phyloP scores from a whole-genome alignment of 2,113 vertebrate species.

The Neodontobutis hainanensis region DNA sequence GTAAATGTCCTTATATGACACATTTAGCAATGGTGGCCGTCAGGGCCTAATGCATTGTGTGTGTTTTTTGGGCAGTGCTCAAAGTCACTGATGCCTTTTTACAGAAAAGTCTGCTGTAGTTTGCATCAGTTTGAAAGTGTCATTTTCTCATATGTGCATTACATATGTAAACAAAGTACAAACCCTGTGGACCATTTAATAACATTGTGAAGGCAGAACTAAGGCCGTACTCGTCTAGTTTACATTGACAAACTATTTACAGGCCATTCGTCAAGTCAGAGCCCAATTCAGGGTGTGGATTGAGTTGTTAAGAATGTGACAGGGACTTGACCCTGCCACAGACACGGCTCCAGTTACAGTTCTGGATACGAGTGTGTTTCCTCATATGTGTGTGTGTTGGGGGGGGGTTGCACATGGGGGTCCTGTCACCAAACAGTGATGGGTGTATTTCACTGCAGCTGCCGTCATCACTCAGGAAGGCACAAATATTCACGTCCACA shows the following conservation, averaged over 20 bases:
- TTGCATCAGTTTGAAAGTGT: slow-evolving; percentile 40
- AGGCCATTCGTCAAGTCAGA: slow-evolving; percentile 34
- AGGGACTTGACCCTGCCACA: slow-evolving; percentile 61
- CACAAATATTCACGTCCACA: slow-evolving; percentile 42
- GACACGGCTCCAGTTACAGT: slow-evolving; percentile 60
- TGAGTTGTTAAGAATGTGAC: slow-evolving; percentile 67
- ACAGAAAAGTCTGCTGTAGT: slow-evolving; percentile 52
- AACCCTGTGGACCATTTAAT: too few relatives aligned
- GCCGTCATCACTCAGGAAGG: slow-evolving; percentile 69
- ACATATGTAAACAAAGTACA: background rate
- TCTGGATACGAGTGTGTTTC: slow-evolving; percentile 19
- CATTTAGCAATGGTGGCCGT: slow-evolving; percentile 35
- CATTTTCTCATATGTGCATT: background rate
- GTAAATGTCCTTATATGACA: slow-evolving; percentile 47
- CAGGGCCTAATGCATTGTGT: slow-evolving; percentile 15
- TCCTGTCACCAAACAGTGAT: slow-evolving; percentile 76
- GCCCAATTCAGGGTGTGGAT: slow-evolving; percentile 54
- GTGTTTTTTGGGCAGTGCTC: slow-evolving; percentile 22
- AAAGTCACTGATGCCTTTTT: slow-evolving; percentile 46
- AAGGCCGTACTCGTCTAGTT: background rate
- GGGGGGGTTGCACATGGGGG: slow-evolving; percentile 37
- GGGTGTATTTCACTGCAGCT: slow-evolving; percentile 75
- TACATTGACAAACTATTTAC: slow-evolving; percentile 6
- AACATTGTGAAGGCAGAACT: too few relatives aligned
- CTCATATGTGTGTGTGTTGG: slow-evolving; percentile 26